Conservation (phyloP, 1,140 invertebrate genomes). For the Cotesia glomerata region DNA sequence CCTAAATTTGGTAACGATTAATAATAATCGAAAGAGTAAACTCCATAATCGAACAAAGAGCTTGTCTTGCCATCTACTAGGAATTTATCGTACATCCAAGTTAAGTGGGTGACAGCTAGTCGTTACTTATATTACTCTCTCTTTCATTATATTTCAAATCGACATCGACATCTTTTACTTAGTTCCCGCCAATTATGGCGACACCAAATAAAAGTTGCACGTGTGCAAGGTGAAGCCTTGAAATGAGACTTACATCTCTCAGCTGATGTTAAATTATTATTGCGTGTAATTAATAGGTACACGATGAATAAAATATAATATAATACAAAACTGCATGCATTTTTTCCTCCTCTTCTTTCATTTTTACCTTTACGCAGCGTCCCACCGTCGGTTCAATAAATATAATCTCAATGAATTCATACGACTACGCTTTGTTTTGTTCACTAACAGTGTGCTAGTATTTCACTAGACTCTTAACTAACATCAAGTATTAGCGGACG, state of each 20-base stretch:
- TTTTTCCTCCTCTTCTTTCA: too few relatives aligned
- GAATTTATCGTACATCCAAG: slow-evolving; percentile 1
- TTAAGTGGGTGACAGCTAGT: slow-evolving; percentile 38
- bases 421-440: too few relatives aligned
- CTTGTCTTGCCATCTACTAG: background rate
- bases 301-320: too few relatives aligned
- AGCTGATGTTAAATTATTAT: too few relatives aligned
- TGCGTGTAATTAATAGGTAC: too few relatives aligned
- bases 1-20: background rate
- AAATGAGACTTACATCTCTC: background rate
- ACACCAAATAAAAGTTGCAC: background rate
- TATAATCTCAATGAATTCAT: too few relatives aligned
- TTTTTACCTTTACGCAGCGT: too few relatives aligned
- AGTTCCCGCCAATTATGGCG: slow-evolving; percentile 38
- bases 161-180: background rate
- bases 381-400: too few relatives aligned
- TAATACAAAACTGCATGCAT: too few relatives aligned
- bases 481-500: too few relatives aligned
- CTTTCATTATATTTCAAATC: background rate
- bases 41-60: background rate
- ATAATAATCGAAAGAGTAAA: background rate
- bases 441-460: too few relatives aligned
- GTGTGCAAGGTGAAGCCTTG: slow-evolving; percentile 16
- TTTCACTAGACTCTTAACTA: too few relatives aligned
- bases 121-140: slow-evolving; percentile 24